Evolutionary conservation across 2,797 vertebrate genomes (phyloP), one percentile per base, ranked within the genome.

Genomic region (Bufotes viridis): DNA sequence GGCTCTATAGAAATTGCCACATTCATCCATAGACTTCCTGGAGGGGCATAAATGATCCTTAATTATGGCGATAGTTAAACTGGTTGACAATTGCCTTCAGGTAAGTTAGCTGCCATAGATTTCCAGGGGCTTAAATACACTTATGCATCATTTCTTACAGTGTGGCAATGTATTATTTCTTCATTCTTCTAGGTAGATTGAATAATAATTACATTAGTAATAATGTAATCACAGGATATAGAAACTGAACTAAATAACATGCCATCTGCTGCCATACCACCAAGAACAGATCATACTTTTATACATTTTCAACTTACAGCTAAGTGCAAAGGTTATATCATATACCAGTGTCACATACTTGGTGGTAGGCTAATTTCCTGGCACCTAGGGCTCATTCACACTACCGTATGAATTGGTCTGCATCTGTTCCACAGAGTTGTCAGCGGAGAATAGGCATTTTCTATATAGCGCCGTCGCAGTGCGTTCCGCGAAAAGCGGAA

Each of bases 1-100:
- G 15, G 0, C 34, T 70, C 26, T 57, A 13, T 72, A 57, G 49
- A 72, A 72, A 83, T 70, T 34, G 9, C 24, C 12, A 29, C 42
- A 22, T 14, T 57, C 17, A 55, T 51, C 29, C 10, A 51, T 18
- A 24, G 49, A 24, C 9, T 18, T 20, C 49, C 57, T 63, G 78
- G 14, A 53, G 61, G 58, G 17, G n/a, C 42, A 4, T 9, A n/a
- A 51, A 17, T 26, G 61, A 49, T 17, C 20, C 49, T 0, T 65
- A 53, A 69, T 22, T 51, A 82, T 69, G 10, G 0, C 58, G 84
- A 76, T 88, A 34, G 84, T 89, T 88, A 90, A 70, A 75, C 20
- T n/a, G 60, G 53, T 83, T 83, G 55, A 55, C 67, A 22, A 70
- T 11, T 26, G 1, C 63, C 51, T 53, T 69, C 63, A 55, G 65